Base-by-base conservation (phyloP, 2,888 invertebrate genomes). In the Nebria salina region DNA sequence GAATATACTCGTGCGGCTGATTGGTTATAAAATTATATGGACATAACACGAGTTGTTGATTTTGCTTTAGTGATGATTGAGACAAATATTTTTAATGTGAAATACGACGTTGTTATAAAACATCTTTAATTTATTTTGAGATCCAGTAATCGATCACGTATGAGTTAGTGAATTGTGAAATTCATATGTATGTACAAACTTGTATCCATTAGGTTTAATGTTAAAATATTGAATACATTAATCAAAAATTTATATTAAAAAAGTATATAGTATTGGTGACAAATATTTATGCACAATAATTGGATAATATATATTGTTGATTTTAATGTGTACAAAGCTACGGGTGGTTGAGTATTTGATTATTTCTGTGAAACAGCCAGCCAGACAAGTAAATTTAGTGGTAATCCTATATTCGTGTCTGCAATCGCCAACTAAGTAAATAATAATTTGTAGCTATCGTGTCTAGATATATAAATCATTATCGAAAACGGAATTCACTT, bases 401-500 rank as follows among this genome's bases (percentile, higher is more conserved):
- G 54, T 54, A 54, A 54, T 54, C 54, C 54, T 54, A 54, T 54
- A 54, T 54, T 54, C 54, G 54, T 54, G 54, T 13, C 54, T 8
- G 54, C 54, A 54, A 54, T 54, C 54, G 54, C 2, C 8, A 54
- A 54, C 54, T 54, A 54, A 54, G 54, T 54, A 54, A 54, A 54
- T 54, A 54, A 54, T 54, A 54, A 54, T 54, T 54, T 54, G 54
- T 54, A 54, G 54, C 54, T 54, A 54, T 54, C 54, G 54, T 54
- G 54, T 54, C 7, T 8, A 54, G 54, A 54, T 54, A 80, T 75
- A 80, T 80, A 80, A 80, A 80, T 80, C 80, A 80, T 80, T 80
- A 80, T 80, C 75, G 80, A 54, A 78, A 64, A 72, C 80, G 79
- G 79, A 79, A 79, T 79, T 80, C 80, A 80, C 75, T 75, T 75